Percentiles rank a stretch among this genome's conserved stretches.
These are phyloP conservation scores for Diglossa cyanea DNA, from an alignment of 2,797 vertebrate species.

Conservation along the genomic window DNA sequence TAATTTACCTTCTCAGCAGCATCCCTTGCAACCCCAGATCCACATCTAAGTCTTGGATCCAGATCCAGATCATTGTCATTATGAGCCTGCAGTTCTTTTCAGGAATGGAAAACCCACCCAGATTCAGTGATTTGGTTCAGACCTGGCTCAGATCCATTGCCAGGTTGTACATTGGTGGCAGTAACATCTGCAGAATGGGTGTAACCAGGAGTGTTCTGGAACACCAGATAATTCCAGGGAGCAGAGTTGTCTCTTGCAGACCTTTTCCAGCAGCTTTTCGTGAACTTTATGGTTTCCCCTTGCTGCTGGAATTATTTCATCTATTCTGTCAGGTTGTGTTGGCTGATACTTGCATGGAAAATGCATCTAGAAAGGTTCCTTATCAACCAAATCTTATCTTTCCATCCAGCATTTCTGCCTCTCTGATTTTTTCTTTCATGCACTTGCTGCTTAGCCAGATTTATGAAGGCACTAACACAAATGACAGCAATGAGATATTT, in stretches of 20 bases:
- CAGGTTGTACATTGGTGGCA: neutral
- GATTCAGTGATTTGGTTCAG: neutral
- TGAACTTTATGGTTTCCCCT: neutral
- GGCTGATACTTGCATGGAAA: neutral
- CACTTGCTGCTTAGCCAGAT: neutral
- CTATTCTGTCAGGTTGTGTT: neutral
- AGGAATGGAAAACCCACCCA: neutral
- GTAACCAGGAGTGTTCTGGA: neutral
- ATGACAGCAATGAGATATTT: neutral
- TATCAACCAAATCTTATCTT: neutral
- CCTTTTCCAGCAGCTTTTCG: neutral
- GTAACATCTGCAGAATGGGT: accelerated
- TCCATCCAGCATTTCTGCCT: neutral
- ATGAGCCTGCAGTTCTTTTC: neutral
- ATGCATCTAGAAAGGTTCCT: neutral
- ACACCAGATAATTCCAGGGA: neutral
- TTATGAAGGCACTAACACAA: neutral
- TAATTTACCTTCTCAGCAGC: neutral
- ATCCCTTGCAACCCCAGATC: neutral
- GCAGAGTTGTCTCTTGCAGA: neutral
- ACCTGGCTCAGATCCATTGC: neutral
- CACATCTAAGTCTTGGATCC: neutral
- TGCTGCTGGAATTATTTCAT: neutral
- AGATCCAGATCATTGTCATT: no score
- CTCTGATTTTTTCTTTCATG: neutral